Percentiles rank a stretch among this genome's conserved stretches.
Evolutionary conservation across 1,140 invertebrate species (phyloP).

Genomic region (Ephestia elutella): DNA sequence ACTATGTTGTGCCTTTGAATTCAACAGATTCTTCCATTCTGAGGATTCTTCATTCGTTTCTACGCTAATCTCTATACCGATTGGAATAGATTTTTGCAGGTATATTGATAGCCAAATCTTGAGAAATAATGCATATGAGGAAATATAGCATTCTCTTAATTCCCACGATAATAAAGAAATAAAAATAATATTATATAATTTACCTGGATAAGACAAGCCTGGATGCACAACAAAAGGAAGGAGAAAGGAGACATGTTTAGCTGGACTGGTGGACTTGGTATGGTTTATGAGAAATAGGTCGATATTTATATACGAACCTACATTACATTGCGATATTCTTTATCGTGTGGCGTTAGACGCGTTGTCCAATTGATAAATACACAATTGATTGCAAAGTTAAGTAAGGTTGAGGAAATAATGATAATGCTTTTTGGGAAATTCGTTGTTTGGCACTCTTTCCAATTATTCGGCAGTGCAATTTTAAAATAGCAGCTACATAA

Average conservation of each 20-base stretch:
- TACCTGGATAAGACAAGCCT: conserved; percentile 43
- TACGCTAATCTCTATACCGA: too few relatives aligned
- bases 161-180: too few relatives aligned
- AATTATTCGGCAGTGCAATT: too few relatives aligned
- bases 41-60: too few relatives aligned
- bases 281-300: neutral
- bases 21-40: too few relatives aligned
- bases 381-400: neutral
- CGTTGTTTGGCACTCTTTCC: too few relatives aligned
- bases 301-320: neutral
- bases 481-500: too few relatives aligned
- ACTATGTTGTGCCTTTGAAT: too few relatives aligned
- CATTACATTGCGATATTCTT: neutral
- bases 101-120: too few relatives aligned
- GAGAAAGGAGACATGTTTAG: conserved; percentile 34
- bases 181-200: neutral
- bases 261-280: neutral
- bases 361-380: neutral
- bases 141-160: too few relatives aligned
- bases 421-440: neutral
- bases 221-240: conserved; percentile 34
- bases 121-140: too few relatives aligned
- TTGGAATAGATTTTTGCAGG: too few relatives aligned
- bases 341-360: neutral
- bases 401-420: neutral